Evolutionary conservation across 2,888 invertebrate species (phyloP), one percentile per base, ranked within the genome.

Genomic region (Hermodice carunculata): DNA sequence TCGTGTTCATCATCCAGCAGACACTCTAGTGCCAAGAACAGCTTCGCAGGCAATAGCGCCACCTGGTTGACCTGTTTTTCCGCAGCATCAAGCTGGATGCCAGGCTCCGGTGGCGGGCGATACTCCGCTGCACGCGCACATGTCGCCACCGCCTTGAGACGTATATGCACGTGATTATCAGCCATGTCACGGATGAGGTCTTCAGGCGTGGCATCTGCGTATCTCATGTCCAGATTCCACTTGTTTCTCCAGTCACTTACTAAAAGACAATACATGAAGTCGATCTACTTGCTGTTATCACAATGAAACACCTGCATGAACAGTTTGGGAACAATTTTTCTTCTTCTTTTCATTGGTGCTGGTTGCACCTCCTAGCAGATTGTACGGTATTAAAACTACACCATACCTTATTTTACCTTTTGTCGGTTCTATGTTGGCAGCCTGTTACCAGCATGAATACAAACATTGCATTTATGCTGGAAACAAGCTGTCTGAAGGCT

Each of bases 171-270:
- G 64, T 85, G 85, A 22, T 85, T 79, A 70, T 83, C 83, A 4
- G 82, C 82, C 85, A 86, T 85, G 72, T 86, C 85, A 40, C 72
- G 70, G 28, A 86, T 79, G 48, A 86, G 76, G 60, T 86, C 84
- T 26, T 85, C 82, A 0, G 81, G 77, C 3, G 77, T 81, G 56
- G 82, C 80, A 70, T 84, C 82, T 11, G 76, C 78, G 70, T 78
- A 84, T 70, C 81, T 81, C 53, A 81, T 80, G 64, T 80, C 76
- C 31, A 85, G 69, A 61, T 85, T 79, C 85, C 85, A 86, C 63
- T 82, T 80, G 6, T 70, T 69, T 34, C 83, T 68, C 86, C 86
- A 86, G 61, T 85, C 85, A 70, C 79, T 79, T 69, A 84, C 85
- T 85, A 68, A 11, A 51, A 42, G 19, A 34, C 8, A 28, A 14